Evolutionary conservation across 2,888 invertebrate genomes (phyloP).

Genomic region (Caenorhabditis macrosperma): DNA sequence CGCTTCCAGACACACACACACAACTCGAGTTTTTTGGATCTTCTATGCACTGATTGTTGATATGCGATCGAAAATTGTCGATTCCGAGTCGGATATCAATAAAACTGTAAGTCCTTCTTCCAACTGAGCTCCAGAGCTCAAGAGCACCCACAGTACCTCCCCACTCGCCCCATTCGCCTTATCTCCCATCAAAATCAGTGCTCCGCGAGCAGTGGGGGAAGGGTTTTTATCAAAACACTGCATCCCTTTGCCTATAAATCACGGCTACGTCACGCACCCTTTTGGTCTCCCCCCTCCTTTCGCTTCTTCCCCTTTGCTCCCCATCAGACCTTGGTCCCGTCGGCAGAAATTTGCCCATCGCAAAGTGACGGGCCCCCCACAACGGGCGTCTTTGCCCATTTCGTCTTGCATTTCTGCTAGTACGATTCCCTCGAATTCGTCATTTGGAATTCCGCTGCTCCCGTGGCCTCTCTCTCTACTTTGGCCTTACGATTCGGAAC

Average conservation of each 20-base stretch:
- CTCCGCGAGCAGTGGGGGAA: background rate
- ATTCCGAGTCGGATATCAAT: slow-evolving; percentile 41
- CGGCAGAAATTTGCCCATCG: slow-evolving; percentile 26
- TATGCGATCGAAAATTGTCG: slow-evolving; percentile 56
- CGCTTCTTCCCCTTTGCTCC: background rate
- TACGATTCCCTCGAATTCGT: background rate
- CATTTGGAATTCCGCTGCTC: background rate
- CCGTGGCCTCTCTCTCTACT: background rate
- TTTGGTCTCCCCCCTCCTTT: background rate
- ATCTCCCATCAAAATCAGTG: slow-evolving; percentile 6
- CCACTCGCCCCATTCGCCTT: background rate
- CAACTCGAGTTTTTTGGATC: background rate
- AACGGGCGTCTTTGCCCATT: background rate
- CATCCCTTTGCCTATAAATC: slow-evolving; percentile 33
- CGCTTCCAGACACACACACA: slow-evolving; percentile 12
- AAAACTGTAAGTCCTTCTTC: slow-evolving; percentile 43
- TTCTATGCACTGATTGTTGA: slow-evolving; percentile 16
- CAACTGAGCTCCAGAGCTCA: too few relatives aligned
- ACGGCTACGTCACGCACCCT: slow-evolving; percentile 38
- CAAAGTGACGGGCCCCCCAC: slow-evolving; percentile 25
- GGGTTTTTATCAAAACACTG: slow-evolving; percentile 18
- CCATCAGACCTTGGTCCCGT: slow-evolving; percentile 1
- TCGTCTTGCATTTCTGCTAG: slow-evolving; percentile 1
- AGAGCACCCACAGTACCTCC: too few relatives aligned
- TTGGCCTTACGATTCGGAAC: background rate